Evolutionary conservation across 1,140 invertebrate genomes (phyloP), one percentile per base, ranked within the genome.

Genomic region (Tenebrio molitor): DNA sequence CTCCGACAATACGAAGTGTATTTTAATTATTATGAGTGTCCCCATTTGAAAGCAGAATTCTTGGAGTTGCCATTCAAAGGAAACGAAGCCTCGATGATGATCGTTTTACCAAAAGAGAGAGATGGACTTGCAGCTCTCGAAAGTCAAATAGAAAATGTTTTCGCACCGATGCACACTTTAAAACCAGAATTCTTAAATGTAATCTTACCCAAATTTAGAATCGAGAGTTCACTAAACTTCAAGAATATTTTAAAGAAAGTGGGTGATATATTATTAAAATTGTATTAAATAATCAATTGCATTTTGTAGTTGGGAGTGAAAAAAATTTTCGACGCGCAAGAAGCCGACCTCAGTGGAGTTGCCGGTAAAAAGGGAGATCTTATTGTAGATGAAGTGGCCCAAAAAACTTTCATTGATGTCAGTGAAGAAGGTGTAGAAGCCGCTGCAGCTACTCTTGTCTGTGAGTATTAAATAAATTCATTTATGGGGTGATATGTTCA

Each of bases 381-480:
- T 34, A 72, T 67, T 39, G 63, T 78, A 7, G 63, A 62, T 21
- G 71, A 79, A 14, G 76, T 77, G 0, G 83, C 88, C 2, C 91
- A 92, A 77, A 91, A 92, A 79, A 84, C 87, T 8, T 88, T 87
- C 72, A 87, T 92, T 62, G 87, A 91, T 75, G 87, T 92, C 1
- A 87, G 89, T 74, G 91, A 92, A 83, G 82, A 89, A 80, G 91
- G 91, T n/a, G 88, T 86, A 1, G 89, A 89, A 83, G 90, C 90
- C 62, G 88, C 89, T 65, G 89, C 87, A 44, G 86, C 87, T 14
- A 89, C 90, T 77, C n/a, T n/a, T n/a, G n/a, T n/a, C n/a, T n/a
- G n/a, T n/a, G n/a, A n/a, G n/a, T n/a, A n/a, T n/a, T n/a, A n/a
- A n/a, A n/a, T n/a, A n/a, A n/a, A n/a, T n/a, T n/a, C n/a, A n/a